Evolutionary conservation across 2,888 invertebrate genomes (phyloP).

Genomic region (Tipula vernalis): DNA sequence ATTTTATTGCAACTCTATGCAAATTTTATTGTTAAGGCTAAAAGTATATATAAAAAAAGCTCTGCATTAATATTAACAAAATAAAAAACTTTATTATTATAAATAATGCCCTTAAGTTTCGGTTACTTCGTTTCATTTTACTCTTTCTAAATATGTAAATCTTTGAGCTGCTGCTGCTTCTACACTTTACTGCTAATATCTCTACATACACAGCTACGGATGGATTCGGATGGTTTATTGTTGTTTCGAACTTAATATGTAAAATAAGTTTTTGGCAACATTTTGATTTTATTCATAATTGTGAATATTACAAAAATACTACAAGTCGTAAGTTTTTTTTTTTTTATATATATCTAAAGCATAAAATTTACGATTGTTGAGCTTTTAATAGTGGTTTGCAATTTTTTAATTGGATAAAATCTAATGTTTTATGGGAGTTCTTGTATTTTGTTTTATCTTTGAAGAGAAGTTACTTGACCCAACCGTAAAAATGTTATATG

Average conservation of each 20-base stretch:
- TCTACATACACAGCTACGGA: not conserved
- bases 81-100: not conserved
- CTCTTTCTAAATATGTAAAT: not conserved
- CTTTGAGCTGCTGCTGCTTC: not conserved
- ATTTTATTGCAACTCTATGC: not conserved
- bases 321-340: not conserved
- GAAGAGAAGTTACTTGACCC: not conserved
- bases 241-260: not conserved
- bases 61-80: not conserved
- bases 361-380: not conserved
- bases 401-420: not conserved
- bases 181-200: not conserved
- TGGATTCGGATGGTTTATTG: not conserved
- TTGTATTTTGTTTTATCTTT: not conserved
- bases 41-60: not conserved
- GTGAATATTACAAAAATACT: not conserved
- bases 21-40: not conserved
- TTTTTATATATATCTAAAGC: not conserved
- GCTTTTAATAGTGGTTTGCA: not conserved
- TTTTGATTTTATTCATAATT: not conserved
- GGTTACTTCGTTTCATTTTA: not conserved
- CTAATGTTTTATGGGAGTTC: not conserved
- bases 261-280: not conserved
- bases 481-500: not conserved
- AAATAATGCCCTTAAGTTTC: not conserved